phyloP scores from a whole-genome alignment of 2,888 invertebrate genomes.

The Hyposoter didymator region DNA sequence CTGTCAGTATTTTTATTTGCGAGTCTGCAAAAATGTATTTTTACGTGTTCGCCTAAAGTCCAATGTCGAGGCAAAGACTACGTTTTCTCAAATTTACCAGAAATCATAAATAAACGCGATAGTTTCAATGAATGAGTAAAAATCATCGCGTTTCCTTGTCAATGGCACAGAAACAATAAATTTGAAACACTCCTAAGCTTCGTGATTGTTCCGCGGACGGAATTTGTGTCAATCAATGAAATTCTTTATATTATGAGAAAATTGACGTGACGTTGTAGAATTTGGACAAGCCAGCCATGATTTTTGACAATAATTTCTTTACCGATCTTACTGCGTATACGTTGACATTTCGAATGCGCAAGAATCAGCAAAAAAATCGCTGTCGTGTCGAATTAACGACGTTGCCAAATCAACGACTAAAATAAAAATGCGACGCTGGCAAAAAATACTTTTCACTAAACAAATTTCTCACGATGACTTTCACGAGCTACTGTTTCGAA shows the following conservation, averaged over 20 bases:
- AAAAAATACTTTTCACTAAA: neutral
- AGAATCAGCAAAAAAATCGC: slow-evolving; percentile 3
- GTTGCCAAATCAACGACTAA: neutral
- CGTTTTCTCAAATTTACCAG: neutral
- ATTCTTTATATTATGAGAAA: neutral
- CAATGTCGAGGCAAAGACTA: slow-evolving; percentile 3
- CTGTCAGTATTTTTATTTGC: neutral
- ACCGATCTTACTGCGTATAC: neutral
- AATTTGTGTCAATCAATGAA: neutral
- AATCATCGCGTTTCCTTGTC: neutral
- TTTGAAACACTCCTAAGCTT: neutral
- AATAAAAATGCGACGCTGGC: neutral
- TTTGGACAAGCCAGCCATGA: neutral
- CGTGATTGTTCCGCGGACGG: neutral
- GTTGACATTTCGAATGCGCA: slow-evolving; percentile 1
- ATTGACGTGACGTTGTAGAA: neutral
- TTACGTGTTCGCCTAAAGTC: slow-evolving; percentile 18
- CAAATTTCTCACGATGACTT: neutral
- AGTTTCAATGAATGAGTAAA: neutral
- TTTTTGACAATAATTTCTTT: neutral
- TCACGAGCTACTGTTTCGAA: neutral
- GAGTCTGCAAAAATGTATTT: slow-evolving; percentile 17
- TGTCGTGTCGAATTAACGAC: neutral
- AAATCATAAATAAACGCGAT: neutral
- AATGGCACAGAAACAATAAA: neutral